phyloP scores from a whole-genome alignment of 2,113 vertebrate genomes.

The Micronycteris hirsuta region DNA sequence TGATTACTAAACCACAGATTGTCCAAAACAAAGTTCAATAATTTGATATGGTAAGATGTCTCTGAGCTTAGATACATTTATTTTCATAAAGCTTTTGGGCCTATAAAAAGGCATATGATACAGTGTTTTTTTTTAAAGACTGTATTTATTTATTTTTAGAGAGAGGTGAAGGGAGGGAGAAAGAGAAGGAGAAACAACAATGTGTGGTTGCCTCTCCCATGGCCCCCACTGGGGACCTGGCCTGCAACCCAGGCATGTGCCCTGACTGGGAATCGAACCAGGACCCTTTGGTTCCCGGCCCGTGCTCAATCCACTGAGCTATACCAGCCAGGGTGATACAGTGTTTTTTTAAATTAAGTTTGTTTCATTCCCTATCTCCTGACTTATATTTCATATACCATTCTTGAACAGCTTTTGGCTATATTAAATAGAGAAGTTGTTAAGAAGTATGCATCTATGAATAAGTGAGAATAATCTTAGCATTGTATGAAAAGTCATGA shows the following conservation, averaged over 20 bases:
- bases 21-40: constrained; percentile 44
- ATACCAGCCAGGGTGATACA: too few species aligned
- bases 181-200: too few species aligned
- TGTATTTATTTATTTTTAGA: too few species aligned
- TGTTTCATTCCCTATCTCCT: not conserved
- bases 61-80: constrained; percentile 2
- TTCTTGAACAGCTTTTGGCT: not conserved
- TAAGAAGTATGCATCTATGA: not conserved
- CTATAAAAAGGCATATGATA: not conserved
- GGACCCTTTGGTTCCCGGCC: too few species aligned
- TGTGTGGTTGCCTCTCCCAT: too few species aligned
- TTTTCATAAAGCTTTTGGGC: constrained; percentile 28
- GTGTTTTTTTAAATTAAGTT: not conserved
- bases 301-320: too few species aligned
- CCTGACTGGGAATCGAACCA: too few species aligned
- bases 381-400: not conserved
- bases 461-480: not conserved
- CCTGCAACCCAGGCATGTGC: too few species aligned
- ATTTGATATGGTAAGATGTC: not conserved
- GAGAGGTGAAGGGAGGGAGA: too few species aligned
- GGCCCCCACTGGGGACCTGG: too few species aligned
- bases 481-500: not conserved
- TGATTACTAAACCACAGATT: constrained; percentile 15
- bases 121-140: not conserved
- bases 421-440: not conserved